Base-by-base conservation (phyloP, 2,888 invertebrate genomes). In the Anodontia alba region DNA sequence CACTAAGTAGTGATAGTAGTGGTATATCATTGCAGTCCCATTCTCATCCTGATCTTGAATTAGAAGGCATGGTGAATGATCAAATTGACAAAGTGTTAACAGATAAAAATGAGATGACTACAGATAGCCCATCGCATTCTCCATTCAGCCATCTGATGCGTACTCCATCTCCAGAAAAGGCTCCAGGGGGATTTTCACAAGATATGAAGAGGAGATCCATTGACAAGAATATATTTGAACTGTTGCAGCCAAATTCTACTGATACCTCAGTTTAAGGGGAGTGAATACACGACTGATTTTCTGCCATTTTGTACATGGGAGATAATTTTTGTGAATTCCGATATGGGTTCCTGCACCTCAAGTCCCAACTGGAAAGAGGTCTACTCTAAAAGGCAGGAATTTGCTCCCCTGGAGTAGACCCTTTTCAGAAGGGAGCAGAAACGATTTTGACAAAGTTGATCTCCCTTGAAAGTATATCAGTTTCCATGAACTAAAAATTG, bases 141-240 rank as follows among this genome's bases (percentile, higher is more conserved):
- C 29, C 57, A 8, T 23, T 26, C 12, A 57, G 29, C 5, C 15
- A 20, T 33, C 31, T 10, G 17, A 17, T 31, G 20, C 20, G 62
- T 12, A 62, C 31, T 31, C 33, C 62, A 17, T 62, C 62, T 3
- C 62, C 62, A 33, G 62, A 62, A 12, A 62, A 62, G n/a, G 5
- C 31, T 17, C 3, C 12, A 8, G 62, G 62, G 5, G 23, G 62
- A 17, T 33, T 62, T 33, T 62, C 62, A 33, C 57, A 38, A 29
- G 78, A 74, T 17, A 20, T 62, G 12, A 70, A 49, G 43, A 66
- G 75, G 33, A 51, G 71, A 29, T 76, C 80, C 26, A 76, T 73
- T 23, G 81, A 77, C 43, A 85, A 85, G 38, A 85, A 85, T 57
- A 85, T 85, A 33, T 85, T 85, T 80, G 84, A 85, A 42, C 43